Evolutionary conservation across 2,797 vertebrate species (phyloP), one percentile per base, ranked within the genome.

Genomic region (Myripristis jacobus): DNA sequence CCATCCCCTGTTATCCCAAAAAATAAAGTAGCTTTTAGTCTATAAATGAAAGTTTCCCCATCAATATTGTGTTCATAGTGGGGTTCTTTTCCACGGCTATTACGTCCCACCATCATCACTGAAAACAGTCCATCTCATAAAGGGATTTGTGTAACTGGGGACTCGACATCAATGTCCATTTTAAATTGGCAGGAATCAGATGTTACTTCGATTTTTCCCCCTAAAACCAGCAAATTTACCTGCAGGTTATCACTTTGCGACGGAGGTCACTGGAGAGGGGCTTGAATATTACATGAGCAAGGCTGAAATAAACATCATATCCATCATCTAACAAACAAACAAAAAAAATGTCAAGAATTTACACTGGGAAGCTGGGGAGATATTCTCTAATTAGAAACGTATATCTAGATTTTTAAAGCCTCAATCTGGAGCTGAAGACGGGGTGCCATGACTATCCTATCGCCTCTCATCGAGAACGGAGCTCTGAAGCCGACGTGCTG

Each of bases 401-500:
- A 64, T 54, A 73, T 82, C 81, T 83, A 72, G 89, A 89, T 89
- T 90, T 90, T 90, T 88, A 88, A 90, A 91, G 87, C 89, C 87
- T 89, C 77, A 89, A 80, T 90, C 86, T 76, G 53, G 66, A 74
- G 79, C 56, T 82, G 61, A 82, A 75, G 75, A 72, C 61, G 54
- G 48, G 67, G 57, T 50, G 66, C 57, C 44, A 53, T 52, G 29
- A 6, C 61, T 19, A 12, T 76, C 52, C 55, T 65, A 64, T 25
- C 59, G 31, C 63, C 63, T 76, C 65, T 78, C 57, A 65, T 11
- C 50, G 48, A 66, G 57, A 74, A 55, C 7, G 48, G 18, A 73
- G 75, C 80, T 70, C 73, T 47, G 58, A 66, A 31, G 68, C 54
- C 21, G 15, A 1, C 31, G 31, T 51, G 66, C 63, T 70, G 58